These are phyloP conservation scores for Parauchenoglanis punctatus DNA, from an alignment of 2,797 vertebrate genomes.

Conservation along the genomic window DNA sequence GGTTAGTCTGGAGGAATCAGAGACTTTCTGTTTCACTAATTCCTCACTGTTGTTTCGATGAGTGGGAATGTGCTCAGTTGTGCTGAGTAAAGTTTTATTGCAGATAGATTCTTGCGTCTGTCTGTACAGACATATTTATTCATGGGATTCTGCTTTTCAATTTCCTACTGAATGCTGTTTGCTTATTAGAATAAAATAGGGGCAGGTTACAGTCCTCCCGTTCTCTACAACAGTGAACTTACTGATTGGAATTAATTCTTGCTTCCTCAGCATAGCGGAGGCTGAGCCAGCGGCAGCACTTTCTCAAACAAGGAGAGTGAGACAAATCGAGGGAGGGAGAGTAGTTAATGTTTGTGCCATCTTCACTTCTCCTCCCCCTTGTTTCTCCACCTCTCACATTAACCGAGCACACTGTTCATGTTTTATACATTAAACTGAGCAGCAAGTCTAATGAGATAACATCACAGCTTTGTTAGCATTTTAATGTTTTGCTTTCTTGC, in stretches of 20 bases:
- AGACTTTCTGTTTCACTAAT: neutral
- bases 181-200: slow-evolving; percentile 59
- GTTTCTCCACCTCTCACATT: slow-evolving; percentile 62
- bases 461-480: slow-evolving; percentile 72
- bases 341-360: slow-evolving; percentile 62
- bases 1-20: neutral
- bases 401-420: slow-evolving; percentile 72
- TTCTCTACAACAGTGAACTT: slow-evolving; percentile 59
- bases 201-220: slow-evolving; percentile 62
- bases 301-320: slow-evolving; percentile 55
- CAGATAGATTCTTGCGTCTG: neutral
- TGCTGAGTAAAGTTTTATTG: slow-evolving; percentile 5
- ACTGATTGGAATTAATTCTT: slow-evolving; percentile 80
- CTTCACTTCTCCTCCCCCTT: slow-evolving; percentile 57
- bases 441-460: slow-evolving; percentile 72
- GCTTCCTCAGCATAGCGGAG: slow-evolving; percentile 75
- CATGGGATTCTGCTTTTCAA: slow-evolving; percentile 24
- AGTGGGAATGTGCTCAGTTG: slow-evolving; percentile 8
- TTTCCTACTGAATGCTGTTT: slow-evolving; percentile 10
- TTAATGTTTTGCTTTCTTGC: slow-evolving; percentile 59
- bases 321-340: slow-evolving; percentile 25
- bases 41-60: neutral
- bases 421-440: slow-evolving; percentile 74
- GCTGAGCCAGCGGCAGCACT: slow-evolving; percentile 61
- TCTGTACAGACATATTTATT: slow-evolving; percentile 10